Percentiles rank a stretch among this genome's conserved stretches.
Evolutionary conservation across 2,113 vertebrate species (phyloP).

Genomic region (Phoenicopterus ruber): DNA sequence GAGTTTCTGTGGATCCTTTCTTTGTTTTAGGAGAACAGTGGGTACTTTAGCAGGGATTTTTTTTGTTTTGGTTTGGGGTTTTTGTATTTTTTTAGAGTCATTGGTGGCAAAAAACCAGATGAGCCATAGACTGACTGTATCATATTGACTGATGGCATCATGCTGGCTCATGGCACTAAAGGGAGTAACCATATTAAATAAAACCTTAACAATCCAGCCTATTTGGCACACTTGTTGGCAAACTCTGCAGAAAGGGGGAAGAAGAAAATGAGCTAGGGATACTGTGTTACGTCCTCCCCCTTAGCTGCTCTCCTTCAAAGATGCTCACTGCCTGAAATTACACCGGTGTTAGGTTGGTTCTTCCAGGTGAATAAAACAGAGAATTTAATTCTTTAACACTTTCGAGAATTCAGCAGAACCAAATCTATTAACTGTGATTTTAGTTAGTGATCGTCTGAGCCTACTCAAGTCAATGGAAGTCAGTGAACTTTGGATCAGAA

Average conservation of each 20-base stretch:
- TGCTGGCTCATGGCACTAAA: background rate
- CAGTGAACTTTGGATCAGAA: background rate
- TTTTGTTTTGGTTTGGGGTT: background rate
- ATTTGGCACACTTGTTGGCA: background rate
- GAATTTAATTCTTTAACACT: background rate
- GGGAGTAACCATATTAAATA: background rate
- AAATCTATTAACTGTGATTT: background rate
- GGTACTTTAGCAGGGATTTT: background rate
- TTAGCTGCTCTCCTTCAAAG: background rate
- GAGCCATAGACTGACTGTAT: background rate
- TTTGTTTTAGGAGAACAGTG: background rate
- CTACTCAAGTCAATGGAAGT: background rate
- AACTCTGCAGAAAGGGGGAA: background rate
- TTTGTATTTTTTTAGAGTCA: background rate
- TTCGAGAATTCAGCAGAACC: background rate
- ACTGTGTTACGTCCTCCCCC: background rate
- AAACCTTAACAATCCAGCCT: background rate
- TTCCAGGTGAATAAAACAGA: background rate
- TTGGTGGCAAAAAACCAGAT: background rate
- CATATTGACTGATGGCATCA: background rate
- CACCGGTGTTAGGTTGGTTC: background rate
- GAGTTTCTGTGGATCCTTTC: background rate
- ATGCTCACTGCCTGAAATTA: background rate
- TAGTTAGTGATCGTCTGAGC: background rate
- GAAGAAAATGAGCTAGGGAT: background rate